A percentile compares a stretch with the other conserved stretches of the same genome.
phyloP scores from a whole-genome alignment of 1,140 invertebrate species.

The Proales similis region DNA sequence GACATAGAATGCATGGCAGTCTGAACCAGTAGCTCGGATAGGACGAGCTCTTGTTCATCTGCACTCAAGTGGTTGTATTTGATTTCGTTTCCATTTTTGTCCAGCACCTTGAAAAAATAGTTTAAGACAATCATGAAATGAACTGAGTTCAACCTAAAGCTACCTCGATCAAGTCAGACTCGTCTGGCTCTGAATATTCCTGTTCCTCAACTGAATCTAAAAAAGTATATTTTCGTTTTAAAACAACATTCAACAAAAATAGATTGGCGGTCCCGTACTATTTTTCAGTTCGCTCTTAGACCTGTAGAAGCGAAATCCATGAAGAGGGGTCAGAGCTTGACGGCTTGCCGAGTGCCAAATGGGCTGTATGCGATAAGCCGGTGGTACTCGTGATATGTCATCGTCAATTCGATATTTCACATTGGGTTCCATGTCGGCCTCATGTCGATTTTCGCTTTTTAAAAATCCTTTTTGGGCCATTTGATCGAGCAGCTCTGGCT shows the following conservation, averaged over 20 bases:
- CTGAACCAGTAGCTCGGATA: constrained; percentile 52
- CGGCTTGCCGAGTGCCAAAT: constrained; percentile 10
- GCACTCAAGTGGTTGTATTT: constrained; percentile 45
- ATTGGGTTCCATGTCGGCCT: constrained; percentile 45
- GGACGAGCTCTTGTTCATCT: constrained; percentile 46
- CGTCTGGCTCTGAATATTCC: no score
- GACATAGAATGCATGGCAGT: constrained; percentile 51
- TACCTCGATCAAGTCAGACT: neutral
- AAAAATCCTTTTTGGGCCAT: constrained; percentile 48
- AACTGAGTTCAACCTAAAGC: neutral
- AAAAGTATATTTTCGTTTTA: neutral
- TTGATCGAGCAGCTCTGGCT: constrained; percentile 46
- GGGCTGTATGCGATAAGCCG: constrained; percentile 49
- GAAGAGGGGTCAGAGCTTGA: constrained; percentile 46
- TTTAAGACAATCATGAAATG: constrained; percentile 6
- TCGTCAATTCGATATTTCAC: constrained; percentile 45
- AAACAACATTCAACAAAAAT: no score
- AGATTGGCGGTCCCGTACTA: constrained; percentile 5
- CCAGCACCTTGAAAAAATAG: constrained; percentile 24
- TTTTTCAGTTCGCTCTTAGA: constrained; percentile 40
- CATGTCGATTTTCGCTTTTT: constrained; percentile 42
- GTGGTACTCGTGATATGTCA: constrained; percentile 49
- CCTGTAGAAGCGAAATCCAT: constrained; percentile 50
- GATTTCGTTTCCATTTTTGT: constrained; percentile 41
- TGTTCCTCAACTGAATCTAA: no score